Evolutionary conservation across 64 coral and sea anemone genomes (phyloP).

Genomic region (Exaiptasia diaphana): DNA sequence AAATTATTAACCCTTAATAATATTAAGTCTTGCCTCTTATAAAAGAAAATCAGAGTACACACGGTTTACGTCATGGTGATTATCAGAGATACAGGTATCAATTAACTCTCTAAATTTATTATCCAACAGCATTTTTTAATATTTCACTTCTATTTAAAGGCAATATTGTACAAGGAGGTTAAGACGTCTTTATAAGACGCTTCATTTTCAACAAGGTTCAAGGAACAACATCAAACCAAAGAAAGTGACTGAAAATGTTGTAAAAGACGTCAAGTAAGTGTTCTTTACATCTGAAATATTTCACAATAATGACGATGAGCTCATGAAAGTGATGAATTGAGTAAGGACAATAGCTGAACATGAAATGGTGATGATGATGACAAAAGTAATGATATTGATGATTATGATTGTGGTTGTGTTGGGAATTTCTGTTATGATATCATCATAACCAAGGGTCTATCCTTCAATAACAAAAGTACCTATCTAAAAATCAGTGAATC

Average conservation of each 20-base stretch:
- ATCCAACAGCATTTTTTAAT: not conserved
- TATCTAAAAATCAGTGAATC: not conserved
- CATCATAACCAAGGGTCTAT: no score
- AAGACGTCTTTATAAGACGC: constrained; percentile 87
- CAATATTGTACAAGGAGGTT: constrained; percentile 92
- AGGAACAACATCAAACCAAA: constrained; percentile 79
- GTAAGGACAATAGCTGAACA: not conserved
- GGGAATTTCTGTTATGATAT: not conserved
- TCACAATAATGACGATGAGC: not conserved
- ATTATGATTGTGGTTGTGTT: not conserved
- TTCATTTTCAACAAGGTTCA: constrained; percentile 92
- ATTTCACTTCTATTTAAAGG: constrained; percentile 6
- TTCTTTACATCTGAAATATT: no score
- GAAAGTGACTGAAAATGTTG: constrained; percentile 79
- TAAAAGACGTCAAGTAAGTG: constrained; percentile 95
- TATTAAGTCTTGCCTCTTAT: constrained; percentile 76
- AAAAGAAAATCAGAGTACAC: constrained; percentile 80
- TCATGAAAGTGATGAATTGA: not conserved
- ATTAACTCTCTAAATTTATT: not conserved
- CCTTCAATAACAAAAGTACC: no score
- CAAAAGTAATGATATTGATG: not conserved
- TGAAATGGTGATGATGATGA: not conserved
- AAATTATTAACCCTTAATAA: not conserved
- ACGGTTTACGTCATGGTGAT: constrained; percentile 95
- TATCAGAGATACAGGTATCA: constrained; percentile 93